Evolutionary conservation across 2,113 vertebrate species (phyloP), one percentile per base, ranked within the genome.

Genomic region (Nestor notabilis): DNA sequence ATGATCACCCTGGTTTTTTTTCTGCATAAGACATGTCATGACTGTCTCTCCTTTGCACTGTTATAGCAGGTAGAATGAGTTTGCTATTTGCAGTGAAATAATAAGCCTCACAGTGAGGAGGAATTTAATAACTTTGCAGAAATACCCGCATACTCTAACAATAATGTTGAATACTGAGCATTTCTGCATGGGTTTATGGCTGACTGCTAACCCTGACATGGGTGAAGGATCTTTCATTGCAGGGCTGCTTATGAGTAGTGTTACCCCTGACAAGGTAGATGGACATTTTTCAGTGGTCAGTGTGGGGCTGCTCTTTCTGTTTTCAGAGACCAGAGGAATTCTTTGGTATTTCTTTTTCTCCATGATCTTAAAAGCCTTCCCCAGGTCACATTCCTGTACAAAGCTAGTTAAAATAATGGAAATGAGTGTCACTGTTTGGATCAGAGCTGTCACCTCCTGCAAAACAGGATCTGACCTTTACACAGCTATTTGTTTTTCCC

Each of bases 231-330:
- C 39, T 39, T 52, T 83, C 35, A 25, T 15, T 29, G 18, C 25
- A 60, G 44, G 12, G 17, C 12, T 66, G n/a, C 14, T 56, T 16
- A 4, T 0, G 0, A 1, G 4, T 63, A 25, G 12, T 25, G 16
- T 11, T 72, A 19, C 29, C 35, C 47, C 43, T 75, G 20, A 37
- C 28, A n/a, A 17, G 60, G 46, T 7, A 49, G 13, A 8, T 55
- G 55, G 33, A 29, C 17, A 24, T 65, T 72, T 69, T 49, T 31
- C 25, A 49, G 6, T 10, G 9, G 17, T 39, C 27, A 61, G 1
- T 41, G 3, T 7, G 10, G 18, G 15, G 23, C 7, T 74, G 33
- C 13, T 75, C 8, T 44, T 91, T 46, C 74, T 85, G 37, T 11
- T 88, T 31, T 70, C 31, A n/a, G 46, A 63, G 33, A 83, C 17